Conservation (phyloP, 53 echinoderm and acorn worm genomes). For the Paracentrotus lividus region DNA sequence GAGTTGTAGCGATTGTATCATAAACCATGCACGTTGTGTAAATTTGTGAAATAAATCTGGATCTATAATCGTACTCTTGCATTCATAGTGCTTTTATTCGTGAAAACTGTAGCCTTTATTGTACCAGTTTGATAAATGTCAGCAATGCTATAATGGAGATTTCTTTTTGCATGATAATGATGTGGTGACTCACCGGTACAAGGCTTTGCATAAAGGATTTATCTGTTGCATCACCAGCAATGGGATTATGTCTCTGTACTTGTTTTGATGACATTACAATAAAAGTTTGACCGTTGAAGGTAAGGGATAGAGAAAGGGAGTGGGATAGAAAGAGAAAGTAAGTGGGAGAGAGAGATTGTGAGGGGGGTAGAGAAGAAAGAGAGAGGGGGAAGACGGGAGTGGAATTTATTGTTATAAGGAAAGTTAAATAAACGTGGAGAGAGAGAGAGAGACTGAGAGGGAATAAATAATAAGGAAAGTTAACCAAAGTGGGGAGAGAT, state of each 20-base stretch:
- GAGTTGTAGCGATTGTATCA: not conserved
- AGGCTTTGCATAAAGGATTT: slow-evolving; percentile 22
- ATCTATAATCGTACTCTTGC: not conserved
- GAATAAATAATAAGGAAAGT: too few species aligned
- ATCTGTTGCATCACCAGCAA: not conserved
- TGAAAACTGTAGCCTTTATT: not conserved
- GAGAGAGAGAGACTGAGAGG: not conserved
- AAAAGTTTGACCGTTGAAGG: not conserved
- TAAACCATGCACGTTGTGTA: not conserved
- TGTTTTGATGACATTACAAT: slow-evolving; percentile 23
- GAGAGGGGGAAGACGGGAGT: too few species aligned
- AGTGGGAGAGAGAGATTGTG: not conserved
- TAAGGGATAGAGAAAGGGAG: not conserved
- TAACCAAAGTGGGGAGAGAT: too few species aligned
- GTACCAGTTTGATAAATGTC: not conserved
- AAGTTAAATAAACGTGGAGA: too few species aligned
- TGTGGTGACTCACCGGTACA: slow-evolving; percentile 1
- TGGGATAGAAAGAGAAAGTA: not conserved
- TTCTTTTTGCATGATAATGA: not conserved
- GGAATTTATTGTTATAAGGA: too few species aligned
- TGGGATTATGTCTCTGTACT: not conserved
- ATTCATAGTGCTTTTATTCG: not conserved
- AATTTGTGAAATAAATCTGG: slow-evolving; percentile 48
- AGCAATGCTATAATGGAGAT: not conserved
- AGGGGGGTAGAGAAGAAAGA: too few species aligned